Conservation (phyloP, 2,797 vertebrate species). For the Ctenopoma kingsleyae region DNA sequence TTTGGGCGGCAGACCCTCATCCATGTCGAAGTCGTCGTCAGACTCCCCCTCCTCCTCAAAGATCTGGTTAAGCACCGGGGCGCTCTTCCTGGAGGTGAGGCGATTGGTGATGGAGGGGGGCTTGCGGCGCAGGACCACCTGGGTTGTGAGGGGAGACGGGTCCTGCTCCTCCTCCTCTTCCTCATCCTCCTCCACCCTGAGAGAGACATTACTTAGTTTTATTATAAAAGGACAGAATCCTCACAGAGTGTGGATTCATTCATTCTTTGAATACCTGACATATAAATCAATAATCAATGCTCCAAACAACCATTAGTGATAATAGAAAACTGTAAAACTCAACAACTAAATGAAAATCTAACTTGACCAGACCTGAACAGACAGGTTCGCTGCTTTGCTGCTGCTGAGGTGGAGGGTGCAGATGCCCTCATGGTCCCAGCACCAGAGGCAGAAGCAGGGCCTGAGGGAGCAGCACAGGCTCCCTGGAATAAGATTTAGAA, state of each 20-base stretch:
- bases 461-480: slow-evolving; percentile 62
- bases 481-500: slow-evolving; percentile 47
- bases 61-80: slow-evolving; percentile 97
- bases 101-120: slow-evolving; percentile 96
- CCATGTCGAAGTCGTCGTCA: slow-evolving; percentile 95
- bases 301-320: too few relatives aligned
- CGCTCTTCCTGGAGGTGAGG: slow-evolving; percentile 96
- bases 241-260: too few relatives aligned
- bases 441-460: slow-evolving; percentile 70
- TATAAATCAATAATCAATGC: too few relatives aligned
- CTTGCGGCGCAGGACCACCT: slow-evolving; percentile 93
- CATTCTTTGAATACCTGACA: too few relatives aligned
- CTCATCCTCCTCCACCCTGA: slow-evolving; percentile 94
- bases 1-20: slow-evolving; percentile 95
- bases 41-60: slow-evolving; percentile 98
- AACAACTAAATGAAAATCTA: neutral
- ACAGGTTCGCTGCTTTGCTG: slow-evolving; percentile 87
- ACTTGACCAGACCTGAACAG: slow-evolving; percentile 84
- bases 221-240: neutral
- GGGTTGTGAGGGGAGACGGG: slow-evolving; percentile 86
- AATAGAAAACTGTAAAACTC: neutral
- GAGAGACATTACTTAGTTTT: neutral
- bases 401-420: slow-evolving; percentile 55
- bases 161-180: slow-evolving; percentile 97
- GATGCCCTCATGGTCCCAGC: slow-evolving; percentile 72